Percentiles rank a stretch among this genome's conserved stretches.
Conservation (phyloP, 2,888 invertebrate genomes). For the Tenthredo scrophulariae region DNA sequence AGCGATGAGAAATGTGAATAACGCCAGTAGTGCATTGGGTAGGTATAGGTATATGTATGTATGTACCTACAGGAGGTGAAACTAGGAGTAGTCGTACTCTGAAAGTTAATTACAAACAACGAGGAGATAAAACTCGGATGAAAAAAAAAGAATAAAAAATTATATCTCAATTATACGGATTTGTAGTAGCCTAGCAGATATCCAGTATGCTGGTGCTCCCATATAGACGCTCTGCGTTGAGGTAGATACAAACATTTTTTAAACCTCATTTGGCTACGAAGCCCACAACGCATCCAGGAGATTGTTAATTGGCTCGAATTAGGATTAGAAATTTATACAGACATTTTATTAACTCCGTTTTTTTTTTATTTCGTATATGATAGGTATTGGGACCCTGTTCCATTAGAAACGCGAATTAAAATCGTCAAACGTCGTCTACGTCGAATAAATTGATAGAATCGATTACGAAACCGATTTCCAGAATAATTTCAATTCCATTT, state of each 20-base stretch:
- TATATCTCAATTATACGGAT: not conserved
- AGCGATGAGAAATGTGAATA: not conserved
- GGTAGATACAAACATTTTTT: not conserved
- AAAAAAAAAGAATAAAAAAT: not conserved
- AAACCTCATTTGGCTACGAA: not conserved
- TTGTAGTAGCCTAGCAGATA: too few species aligned
- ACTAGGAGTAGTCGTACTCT: not conserved
- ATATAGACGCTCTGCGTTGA: too few species aligned
- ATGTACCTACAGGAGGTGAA: not conserved
- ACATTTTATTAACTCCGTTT: too few species aligned
- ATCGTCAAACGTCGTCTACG: too few species aligned
- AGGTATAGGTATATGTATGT: too few species aligned
- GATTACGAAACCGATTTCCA: too few species aligned
- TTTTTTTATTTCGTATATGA: too few species aligned
- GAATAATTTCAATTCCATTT: too few species aligned
- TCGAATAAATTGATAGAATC: too few species aligned
- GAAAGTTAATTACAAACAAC: conserved; percentile 17
- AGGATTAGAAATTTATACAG: not conserved
- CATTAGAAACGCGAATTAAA: too few species aligned
- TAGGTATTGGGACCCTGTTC: too few species aligned
- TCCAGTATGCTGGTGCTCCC: too few species aligned
- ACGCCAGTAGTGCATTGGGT: not conserved
- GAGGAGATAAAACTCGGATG: conserved; percentile 14
- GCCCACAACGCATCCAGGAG: not conserved
- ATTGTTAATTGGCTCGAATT: not conserved